These are phyloP conservation scores for Drosophila ambigua DNA, from an alignment of 1,140 invertebrate genomes.

Conservation along the genomic window DNA sequence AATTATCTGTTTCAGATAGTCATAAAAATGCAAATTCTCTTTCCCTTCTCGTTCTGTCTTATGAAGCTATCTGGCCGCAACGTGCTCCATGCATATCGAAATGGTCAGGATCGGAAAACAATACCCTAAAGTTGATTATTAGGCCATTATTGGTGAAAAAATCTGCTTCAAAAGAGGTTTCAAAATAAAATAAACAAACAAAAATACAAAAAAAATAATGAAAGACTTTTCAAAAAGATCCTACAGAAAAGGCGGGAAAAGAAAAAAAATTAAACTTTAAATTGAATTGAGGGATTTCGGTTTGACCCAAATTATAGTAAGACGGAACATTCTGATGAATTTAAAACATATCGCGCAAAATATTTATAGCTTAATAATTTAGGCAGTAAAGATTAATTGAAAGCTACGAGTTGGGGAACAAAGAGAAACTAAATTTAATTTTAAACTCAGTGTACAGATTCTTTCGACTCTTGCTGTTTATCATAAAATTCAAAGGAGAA, in stretches of 20 bases:
- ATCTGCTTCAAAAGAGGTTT: slow-evolving; percentile 1
- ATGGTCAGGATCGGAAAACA: too few species aligned
- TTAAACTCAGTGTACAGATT: slow-evolving; percentile 43
- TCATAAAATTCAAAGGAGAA: slow-evolving; percentile 58
- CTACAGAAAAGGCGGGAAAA: too few species aligned
- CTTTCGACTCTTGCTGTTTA: slow-evolving; percentile 65
- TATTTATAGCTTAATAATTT: slow-evolving; percentile 64
- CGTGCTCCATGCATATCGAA: too few species aligned
- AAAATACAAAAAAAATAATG: slow-evolving; percentile 10
- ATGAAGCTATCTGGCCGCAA: too few species aligned
- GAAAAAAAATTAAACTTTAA: slow-evolving; percentile 17
- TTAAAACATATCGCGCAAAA: slow-evolving; percentile 62
- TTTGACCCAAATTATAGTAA: slow-evolving; percentile 47
- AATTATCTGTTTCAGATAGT: too few species aligned
- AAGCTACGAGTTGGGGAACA: slow-evolving; percentile 45
- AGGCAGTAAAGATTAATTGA: slow-evolving; percentile 56
- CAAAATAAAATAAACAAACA: neutral
- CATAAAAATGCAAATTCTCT: too few species aligned
- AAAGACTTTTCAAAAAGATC: neutral
- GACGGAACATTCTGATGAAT: slow-evolving; percentile 55
- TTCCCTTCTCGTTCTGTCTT: too few species aligned
- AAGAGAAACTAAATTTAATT: slow-evolving; percentile 62
- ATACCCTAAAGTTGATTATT: too few species aligned
- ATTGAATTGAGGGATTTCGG: slow-evolving; percentile 4
- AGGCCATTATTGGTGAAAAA: neutral